These are phyloP conservation scores for Melanerpes aurifrons DNA, from an alignment of 2,113 vertebrate genomes.

Conservation along the genomic window DNA sequence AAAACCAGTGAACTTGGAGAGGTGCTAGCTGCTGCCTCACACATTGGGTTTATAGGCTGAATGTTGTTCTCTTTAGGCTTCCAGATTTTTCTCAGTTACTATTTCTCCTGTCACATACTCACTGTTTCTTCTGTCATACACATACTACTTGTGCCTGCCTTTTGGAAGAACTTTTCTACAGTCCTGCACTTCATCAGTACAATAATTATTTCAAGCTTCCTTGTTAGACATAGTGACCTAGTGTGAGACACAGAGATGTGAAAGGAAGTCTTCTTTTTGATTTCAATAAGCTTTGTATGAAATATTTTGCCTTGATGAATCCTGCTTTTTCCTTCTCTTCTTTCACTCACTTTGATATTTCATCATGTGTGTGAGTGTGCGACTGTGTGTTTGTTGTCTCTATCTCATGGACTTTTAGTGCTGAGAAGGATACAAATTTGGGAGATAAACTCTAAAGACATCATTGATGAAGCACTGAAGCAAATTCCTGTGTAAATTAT, in stretches of 20 bases:
- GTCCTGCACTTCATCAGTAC: conserved; percentile 59
- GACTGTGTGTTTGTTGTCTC: background rate
- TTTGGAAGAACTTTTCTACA: conserved; percentile 41
- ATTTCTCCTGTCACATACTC: conserved; percentile 65
- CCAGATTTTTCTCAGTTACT: conserved; percentile 64
- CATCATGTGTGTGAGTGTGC: background rate
- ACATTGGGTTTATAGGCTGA: conserved; percentile 47
- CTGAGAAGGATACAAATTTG: background rate
- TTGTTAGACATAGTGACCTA: background rate
- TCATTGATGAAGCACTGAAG: conserved; percentile 40
- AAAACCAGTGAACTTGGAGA: background rate
- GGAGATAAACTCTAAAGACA: conserved; percentile 41
- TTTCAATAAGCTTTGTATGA: conserved; percentile 7
- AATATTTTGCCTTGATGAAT: conserved; percentile 6
- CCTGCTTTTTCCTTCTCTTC: background rate
- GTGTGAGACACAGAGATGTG: background rate
- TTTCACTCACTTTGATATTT: conserved; percentile 26
- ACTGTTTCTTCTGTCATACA: conserved; percentile 19
- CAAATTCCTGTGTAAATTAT: conserved; percentile 57
- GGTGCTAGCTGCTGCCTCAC: conserved; percentile 46
- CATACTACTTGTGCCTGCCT: background rate
- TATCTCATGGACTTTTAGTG: background rate
- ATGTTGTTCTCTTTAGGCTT: conserved; percentile 55
- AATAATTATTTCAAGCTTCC: conserved; percentile 55
- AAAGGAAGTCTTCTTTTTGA: conserved; percentile 7